phyloP scores from a whole-genome alignment of 2,888 invertebrate genomes.

The Scotopteryx bipunctaria region DNA sequence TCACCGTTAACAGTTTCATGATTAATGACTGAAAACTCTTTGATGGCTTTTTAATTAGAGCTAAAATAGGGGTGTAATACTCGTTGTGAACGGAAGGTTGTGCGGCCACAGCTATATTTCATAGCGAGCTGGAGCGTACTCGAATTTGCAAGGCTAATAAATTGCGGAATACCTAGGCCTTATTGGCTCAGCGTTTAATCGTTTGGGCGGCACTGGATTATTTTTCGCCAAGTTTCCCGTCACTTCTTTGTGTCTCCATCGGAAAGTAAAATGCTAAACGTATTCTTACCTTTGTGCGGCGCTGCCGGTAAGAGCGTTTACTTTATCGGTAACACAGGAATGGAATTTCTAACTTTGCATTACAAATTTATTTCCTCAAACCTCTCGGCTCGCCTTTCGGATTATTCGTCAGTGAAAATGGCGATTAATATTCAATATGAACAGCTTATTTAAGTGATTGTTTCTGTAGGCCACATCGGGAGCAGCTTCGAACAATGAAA shows the following conservation, averaged over 20 bases:
- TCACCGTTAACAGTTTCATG: conserved; percentile 83
- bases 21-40: conserved; percentile 84
- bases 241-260: conserved; percentile 60
- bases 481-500: conserved; percentile 63
- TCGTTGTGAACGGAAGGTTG: conserved; percentile 64
- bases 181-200: conserved; percentile 78
- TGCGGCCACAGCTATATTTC: conserved; percentile 78
- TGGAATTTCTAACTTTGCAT: conserved; percentile 82
- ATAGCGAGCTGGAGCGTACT: conserved; percentile 67
- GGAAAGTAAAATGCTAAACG: conserved; percentile 69
- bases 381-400: conserved; percentile 66
- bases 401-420: conserved; percentile 80
- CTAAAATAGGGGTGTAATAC: conserved; percentile 81
- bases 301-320: conserved; percentile 67
- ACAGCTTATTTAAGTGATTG: conserved; percentile 81
- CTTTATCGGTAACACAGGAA: conserved; percentile 76
- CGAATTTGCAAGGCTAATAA: conserved; percentile 83
- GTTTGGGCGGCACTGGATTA: conserved; percentile 68
- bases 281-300: conserved; percentile 71
- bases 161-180: conserved; percentile 80
- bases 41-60: conserved; percentile 84
- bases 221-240: conserved; percentile 60
- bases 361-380: conserved; percentile 79
- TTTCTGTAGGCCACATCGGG: conserved; percentile 63
- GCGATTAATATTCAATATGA: conserved; percentile 82